phyloP scores from a whole-genome alignment of 2,113 vertebrate genomes.

The Urocolius indicus region DNA sequence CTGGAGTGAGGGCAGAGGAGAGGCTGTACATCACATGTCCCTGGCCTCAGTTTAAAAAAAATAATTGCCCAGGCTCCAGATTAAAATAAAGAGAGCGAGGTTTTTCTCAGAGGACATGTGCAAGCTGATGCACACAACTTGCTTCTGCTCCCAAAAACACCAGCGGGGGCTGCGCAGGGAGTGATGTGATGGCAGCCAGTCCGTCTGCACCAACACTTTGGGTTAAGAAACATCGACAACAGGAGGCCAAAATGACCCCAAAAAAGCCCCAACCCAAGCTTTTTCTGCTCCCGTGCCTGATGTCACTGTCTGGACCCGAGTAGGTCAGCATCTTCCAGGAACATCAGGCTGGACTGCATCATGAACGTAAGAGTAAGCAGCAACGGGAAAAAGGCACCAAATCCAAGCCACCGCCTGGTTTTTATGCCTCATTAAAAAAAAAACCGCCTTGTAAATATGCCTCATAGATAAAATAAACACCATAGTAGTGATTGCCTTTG shows the following conservation, averaged over 20 bases:
- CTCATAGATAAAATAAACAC: neutral
- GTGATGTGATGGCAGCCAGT: accelerated
- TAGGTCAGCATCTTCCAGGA: neutral
- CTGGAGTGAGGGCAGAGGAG: neutral
- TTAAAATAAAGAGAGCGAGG: neutral
- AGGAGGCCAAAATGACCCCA: neutral
- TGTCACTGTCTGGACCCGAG: neutral
- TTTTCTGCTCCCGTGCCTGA: neutral
- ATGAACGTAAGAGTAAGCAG: accelerated
- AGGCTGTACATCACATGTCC: too few relatives aligned
- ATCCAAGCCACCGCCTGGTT: neutral
- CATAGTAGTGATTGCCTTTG: neutral
- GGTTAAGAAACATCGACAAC: accelerated
- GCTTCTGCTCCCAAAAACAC: accelerated
- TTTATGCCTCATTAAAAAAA: neutral
- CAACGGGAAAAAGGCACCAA: neutral
- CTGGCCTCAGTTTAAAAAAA: neutral
- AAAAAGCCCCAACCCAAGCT: neutral
- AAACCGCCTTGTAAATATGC: neutral
- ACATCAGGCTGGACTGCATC: neutral
- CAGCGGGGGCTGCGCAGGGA: accelerated
- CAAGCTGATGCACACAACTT: neutral
- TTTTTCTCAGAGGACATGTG: neutral
- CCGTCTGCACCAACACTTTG: accelerated
- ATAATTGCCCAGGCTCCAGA: neutral